phyloP scores from a whole-genome alignment of 1,140 invertebrate species.

The Eriocheir sinensis region DNA sequence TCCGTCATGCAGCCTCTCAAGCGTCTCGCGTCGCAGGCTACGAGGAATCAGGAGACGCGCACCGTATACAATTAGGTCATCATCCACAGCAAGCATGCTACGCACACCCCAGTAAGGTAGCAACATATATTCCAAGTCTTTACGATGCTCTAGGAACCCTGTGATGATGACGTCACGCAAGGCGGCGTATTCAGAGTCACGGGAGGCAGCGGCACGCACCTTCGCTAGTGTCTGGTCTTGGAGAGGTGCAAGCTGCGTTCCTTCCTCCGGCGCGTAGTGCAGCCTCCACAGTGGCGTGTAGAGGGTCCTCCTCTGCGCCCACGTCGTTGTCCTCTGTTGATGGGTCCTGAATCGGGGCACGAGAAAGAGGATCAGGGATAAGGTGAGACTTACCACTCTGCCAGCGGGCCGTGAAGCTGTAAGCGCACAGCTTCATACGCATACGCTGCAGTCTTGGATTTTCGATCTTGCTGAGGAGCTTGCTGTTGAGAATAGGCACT shows the following conservation, averaged over 20 bases:
- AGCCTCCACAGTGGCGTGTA: neutral
- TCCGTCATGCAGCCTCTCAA: conserved; percentile 39
- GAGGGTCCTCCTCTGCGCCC: neutral
- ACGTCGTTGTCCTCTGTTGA: conserved; percentile 36
- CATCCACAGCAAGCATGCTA: conserved; percentile 43
- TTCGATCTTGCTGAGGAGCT: conserved; percentile 66
- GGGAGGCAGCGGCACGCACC: neutral
- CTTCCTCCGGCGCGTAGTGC: conserved; percentile 45
- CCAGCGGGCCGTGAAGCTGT: conserved; percentile 66
- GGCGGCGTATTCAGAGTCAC: neutral
- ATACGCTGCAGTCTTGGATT: conserved; percentile 75
- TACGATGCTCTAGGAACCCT: conserved; percentile 31
- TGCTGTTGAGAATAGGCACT: conserved; percentile 66
- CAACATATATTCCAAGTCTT: neutral
- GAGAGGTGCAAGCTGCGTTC: conserved; percentile 27
- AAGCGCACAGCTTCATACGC: conserved; percentile 57
- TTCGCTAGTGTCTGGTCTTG: conserved; percentile 42
- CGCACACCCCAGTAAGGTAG: conserved; percentile 31
- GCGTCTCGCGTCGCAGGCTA: neutral
- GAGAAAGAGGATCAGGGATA: conserved; percentile 60
- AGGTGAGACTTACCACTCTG: conserved; percentile 48
- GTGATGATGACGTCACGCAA: neutral
- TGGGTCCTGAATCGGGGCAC: conserved; percentile 50
- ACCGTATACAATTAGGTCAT: conserved; percentile 45
- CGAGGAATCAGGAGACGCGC: conserved; percentile 42